A percentile compares a stretch with the other conserved stretches of the same genome.
These are phyloP conservation scores for Syngnathus acus DNA, from an alignment of 2,797 vertebrate species.

Conservation along the genomic window DNA sequence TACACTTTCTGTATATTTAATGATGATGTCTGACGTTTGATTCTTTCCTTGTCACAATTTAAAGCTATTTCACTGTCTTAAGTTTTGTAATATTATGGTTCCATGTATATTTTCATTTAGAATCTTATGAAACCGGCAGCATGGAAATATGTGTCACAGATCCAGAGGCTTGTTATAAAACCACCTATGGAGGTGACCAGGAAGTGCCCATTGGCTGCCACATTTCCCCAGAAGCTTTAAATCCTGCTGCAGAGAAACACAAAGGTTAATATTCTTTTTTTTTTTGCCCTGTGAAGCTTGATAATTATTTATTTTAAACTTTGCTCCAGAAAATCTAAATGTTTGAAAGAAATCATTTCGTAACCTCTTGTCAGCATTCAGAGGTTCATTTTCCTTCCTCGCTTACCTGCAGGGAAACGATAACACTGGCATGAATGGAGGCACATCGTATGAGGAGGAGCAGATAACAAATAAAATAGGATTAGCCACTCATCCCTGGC, in stretches of 20 bases:
- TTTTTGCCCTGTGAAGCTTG: slow-evolving; percentile 10
- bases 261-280: slow-evolving; percentile 36
- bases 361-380: slow-evolving; percentile 22
- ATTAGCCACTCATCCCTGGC: slow-evolving; percentile 7
- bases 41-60: neutral
- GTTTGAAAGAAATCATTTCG: too few relatives aligned
- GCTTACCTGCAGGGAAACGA: slow-evolving; percentile 26
- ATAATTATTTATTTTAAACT: slow-evolving; percentile 36
- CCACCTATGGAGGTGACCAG: slow-evolving; percentile 50
- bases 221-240: slow-evolving; percentile 27
- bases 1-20: neutral
- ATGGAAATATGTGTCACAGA: slow-evolving; percentile 25
- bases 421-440: slow-evolving; percentile 25
- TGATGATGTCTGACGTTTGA: neutral
- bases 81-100: neutral
- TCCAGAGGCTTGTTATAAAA: slow-evolving; percentile 38
- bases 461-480: slow-evolving; percentile 24
- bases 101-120: slow-evolving; percentile 12
- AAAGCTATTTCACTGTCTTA: neutral
- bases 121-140: slow-evolving; percentile 22
- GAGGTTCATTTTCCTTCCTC: slow-evolving; percentile 25
- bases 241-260: slow-evolving; percentile 28
- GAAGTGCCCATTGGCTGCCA: slow-evolving; percentile 46
- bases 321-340: neutral
- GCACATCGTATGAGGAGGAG: slow-evolving; percentile 29